Evolutionary conservation across 2,888 invertebrate species (phyloP), one percentile per base, ranked within the genome.

Genomic region (Scaptomyza flava): DNA sequence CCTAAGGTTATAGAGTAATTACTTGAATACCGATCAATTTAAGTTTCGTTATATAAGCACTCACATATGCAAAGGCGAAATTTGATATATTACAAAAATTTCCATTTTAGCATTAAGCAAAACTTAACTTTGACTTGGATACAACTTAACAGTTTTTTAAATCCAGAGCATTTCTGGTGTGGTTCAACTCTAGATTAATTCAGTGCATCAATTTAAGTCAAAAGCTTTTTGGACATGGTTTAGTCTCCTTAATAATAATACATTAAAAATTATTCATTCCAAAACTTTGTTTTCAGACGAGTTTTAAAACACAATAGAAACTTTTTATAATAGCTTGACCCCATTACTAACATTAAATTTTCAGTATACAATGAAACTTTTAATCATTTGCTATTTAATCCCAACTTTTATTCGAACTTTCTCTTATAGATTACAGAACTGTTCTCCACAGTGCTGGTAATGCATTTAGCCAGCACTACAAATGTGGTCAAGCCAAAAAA

Each of bases 371-470:
- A n/a, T n/a, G 7, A 36, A 36, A n/a, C 6, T 36, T 36, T 36
- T 36, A n/a, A 36, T 34, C 34, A 36, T n/a, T 33, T 0, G 7
- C 17, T 20, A 9, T 33, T 20, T 6, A 31, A 47, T 8, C 12
- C 3, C 12, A 33, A 33, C 17, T 33, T 33, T 33, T 14, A 43
- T 17, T 2, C 3, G 0, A 23, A 9, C 4, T 31, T 6, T 14
- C 3, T 41, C 8, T 63, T 76, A 36, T 90, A 94, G 84, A 71
- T 94, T 43, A 94, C 95, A 9, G 95, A 95, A 91, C 80, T 95
- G 23, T 89, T 94, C 74, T 95, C 95, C 23, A 94, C 94, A 5
- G 89, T 93, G 46, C 87, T 94, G 77, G 94, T 95, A 14, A 90
- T 95, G 79, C 93, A 93, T 79, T 90, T 94, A 79, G 93, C 94